Base-by-base conservation (phyloP, 2,113 vertebrate genomes). In the Mirounga angustirostris region DNA sequence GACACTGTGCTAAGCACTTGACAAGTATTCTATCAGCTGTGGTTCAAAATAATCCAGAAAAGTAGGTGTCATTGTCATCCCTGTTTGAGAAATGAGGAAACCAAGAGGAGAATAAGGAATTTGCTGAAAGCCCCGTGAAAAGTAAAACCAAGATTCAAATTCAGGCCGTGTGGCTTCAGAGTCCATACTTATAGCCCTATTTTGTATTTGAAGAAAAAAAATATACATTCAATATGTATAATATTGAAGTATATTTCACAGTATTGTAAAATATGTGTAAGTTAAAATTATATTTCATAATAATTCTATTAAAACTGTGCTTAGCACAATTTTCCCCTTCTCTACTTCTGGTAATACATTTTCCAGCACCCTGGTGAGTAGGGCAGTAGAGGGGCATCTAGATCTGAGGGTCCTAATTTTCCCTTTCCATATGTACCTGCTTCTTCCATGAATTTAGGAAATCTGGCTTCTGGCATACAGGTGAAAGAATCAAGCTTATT, bases 101-200 rank as follows among this genome's bases (percentile, higher is more conserved):
- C 6, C 67, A 43, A 85, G 54, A 94, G 36, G 43, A 71, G 36
- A 28, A 89, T 78, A 83, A 82, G 43, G 26, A 59, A 52, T 74
- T 71, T 79, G 54, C 36, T 30, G 83, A 67, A 95, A 79, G 65
- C 33, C 69, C 33, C 26, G 36, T 24, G 33, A 43, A 43, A 67
- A 69, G 33, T 54, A 81, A 91, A 76, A 81, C 22, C 40, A 86
- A 19, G 40, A 87, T 87, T 95, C 81, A 82, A 74, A 97, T 74
- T 74, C 86, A 91, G 26, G 65, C 36, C 30, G 9, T 19, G 21
- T 14, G 65, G 26, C 9, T 81, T 5, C 63, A 74, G 58, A 65
- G 18, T 74, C 46, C 56, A 58, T 76, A 76, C 26, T 76, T 11
- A 2, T 40, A 46, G 28, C 5, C 61, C 30, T 58, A 65, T 50